Evolutionary conservation across 2,888 invertebrate species (phyloP).

Genomic region (Drosophila nigricruria): DNA sequence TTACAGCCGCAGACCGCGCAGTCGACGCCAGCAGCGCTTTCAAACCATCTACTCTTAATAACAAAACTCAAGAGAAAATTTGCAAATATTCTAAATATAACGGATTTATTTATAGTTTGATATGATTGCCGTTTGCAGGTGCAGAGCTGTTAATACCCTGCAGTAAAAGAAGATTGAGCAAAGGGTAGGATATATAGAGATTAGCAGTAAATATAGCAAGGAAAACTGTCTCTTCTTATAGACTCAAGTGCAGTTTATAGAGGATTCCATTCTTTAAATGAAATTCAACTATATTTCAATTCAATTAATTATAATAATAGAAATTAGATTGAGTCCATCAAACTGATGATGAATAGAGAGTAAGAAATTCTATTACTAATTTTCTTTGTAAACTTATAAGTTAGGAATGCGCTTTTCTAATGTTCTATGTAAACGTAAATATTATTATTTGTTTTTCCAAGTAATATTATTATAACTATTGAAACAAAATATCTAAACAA

Average conservation of each 20-base stretch:
- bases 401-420: background rate
- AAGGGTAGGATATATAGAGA: background rate
- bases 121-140: background rate
- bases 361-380: background rate
- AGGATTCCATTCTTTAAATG: background rate
- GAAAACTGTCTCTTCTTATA: background rate
- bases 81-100: conserved; percentile 6
- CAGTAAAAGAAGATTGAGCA: background rate
- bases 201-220: background rate
- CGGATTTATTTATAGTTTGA: background rate
- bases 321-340: too few relatives aligned
- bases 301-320: too few relatives aligned
- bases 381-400: background rate
- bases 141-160: background rate
- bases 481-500: background rate
- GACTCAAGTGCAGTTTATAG: too few relatives aligned
- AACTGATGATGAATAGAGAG: background rate
- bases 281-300: background rate
- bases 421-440: background rate
- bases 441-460: background rate
- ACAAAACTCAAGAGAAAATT: background rate
- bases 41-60: background rate
- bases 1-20: conserved; percentile 11
- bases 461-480: background rate
- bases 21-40: conserved; percentile 10